A percentile compares a stretch with the other conserved stretches of the same genome.
phyloP scores from a whole-genome alignment of 2,113 vertebrate genomes.

The Sinocyclocheilus grahami region DNA sequence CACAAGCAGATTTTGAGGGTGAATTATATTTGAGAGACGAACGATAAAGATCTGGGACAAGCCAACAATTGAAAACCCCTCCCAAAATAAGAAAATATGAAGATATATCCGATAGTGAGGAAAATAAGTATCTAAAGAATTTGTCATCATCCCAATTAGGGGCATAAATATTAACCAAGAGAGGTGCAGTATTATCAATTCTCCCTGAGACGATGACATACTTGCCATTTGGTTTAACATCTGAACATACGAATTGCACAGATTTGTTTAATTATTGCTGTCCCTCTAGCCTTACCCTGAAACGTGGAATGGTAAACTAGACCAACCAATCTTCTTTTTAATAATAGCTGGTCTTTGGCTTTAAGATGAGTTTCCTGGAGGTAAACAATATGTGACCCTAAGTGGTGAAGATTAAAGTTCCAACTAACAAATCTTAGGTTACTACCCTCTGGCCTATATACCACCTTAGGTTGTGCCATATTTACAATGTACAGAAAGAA shows the following conservation, averaged over 20 bases:
- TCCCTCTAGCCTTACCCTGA: background rate
- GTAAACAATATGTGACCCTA: background rate
- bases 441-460: background rate
- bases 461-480: too few species aligned
- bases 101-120: background rate
- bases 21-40: background rate
- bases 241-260: background rate
- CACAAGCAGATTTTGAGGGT: slow-evolving; percentile 10
- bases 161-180: background rate
- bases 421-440: slow-evolving; percentile 1
- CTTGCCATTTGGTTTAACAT: slow-evolving; percentile 7
- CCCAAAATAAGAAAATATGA: background rate
- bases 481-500: too few species aligned
- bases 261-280: slow-evolving; percentile 1
- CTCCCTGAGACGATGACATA: background rate
- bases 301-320: background rate
- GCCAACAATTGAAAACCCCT: slow-evolving; percentile 11
- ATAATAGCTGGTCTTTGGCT: background rate
- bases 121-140: background rate
- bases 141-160: background rate
- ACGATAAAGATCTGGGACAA: background rate
- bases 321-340: background rate
- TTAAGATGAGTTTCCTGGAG: background rate
- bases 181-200: background rate
- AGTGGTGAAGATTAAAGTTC: background rate